A percentile compares a stretch with the other conserved stretches of the same genome.
phyloP scores from a whole-genome alignment of 2,797 vertebrate species.

The Diplodus puntazzo region DNA sequence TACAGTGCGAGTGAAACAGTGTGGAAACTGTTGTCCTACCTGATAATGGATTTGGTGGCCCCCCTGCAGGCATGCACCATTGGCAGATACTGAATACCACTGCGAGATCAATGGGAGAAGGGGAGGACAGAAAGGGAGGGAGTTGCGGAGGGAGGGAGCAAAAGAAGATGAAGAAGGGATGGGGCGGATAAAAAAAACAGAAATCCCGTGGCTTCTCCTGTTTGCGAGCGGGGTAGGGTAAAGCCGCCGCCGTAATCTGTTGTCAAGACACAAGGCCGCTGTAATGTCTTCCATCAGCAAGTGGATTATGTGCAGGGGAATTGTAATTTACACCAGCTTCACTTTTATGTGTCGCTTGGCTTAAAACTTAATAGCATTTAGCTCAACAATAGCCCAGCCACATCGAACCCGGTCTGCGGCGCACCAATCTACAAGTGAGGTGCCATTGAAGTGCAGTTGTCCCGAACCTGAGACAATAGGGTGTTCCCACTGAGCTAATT shows the following conservation, averaged over 20 bases:
- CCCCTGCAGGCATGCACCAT: constrained; percentile 87
- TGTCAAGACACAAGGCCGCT: constrained; percentile 88
- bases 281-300: constrained; percentile 88
- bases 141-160: constrained; percentile 69
- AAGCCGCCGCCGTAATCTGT: constrained; percentile 86
- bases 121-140: constrained; percentile 68
- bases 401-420: constrained; percentile 78
- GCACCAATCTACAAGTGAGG: constrained; percentile 86
- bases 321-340: constrained; percentile 88
- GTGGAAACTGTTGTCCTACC: constrained; percentile 88
- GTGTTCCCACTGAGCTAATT: constrained; percentile 85
- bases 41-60: constrained; percentile 89
- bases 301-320: constrained; percentile 87
- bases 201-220: constrained; percentile 83
- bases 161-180: constrained; percentile 76
- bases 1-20: constrained; percentile 79
- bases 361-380: constrained; percentile 89
- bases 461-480: constrained; percentile 79
- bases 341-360: constrained; percentile 86
- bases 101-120: constrained; percentile 84
- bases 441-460: constrained; percentile 72
- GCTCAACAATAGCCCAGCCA: constrained; percentile 83
- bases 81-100: constrained; percentile 89
- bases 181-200: constrained; percentile 69
- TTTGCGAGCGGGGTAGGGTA: constrained; percentile 76